Percentiles rank a stretch among this genome's conserved stretches.
Conservation (phyloP, 2,888 invertebrate species). For the Hanleya hanleyi region DNA sequence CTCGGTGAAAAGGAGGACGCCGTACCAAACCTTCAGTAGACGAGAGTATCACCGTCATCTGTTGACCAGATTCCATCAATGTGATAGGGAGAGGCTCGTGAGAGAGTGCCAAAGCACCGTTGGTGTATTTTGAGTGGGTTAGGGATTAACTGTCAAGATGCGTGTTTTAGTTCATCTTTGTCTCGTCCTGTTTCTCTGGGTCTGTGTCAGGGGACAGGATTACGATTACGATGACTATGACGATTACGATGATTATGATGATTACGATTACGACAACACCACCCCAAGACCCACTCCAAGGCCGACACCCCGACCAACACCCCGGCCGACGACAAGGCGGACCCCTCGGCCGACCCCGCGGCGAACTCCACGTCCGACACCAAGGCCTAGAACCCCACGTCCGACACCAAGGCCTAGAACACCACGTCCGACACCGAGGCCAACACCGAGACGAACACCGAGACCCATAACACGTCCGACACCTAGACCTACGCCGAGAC, state of each 20-base stretch:
- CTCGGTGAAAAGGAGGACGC: too few relatives aligned
- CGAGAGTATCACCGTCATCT: too few relatives aligned
- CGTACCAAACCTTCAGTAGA: too few relatives aligned
- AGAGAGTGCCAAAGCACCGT: too few relatives aligned
- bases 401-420: not conserved
- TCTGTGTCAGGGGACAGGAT: constrained; percentile 1
- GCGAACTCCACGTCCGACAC: not conserved
- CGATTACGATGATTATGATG: not conserved
- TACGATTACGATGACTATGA: constrained; percentile 6
- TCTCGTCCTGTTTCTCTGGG: not conserved
- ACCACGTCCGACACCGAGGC: not conserved
- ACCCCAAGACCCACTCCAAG: not conserved
- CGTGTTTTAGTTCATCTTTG: not conserved
- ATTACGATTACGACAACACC: not conserved
- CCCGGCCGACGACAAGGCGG: not conserved
- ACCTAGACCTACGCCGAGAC: not conserved
- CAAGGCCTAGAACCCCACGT: not conserved
- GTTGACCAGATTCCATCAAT: too few relatives aligned
- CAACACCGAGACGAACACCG: not conserved
- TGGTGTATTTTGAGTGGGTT: too few relatives aligned
- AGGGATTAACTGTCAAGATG: not conserved
- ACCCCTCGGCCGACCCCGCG: not conserved
- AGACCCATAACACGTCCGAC: not conserved
- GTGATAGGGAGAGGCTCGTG: too few relatives aligned
- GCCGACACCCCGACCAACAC: not conserved